Evolutionary conservation across 2,888 invertebrate species (phyloP).

Genomic region (Xestobium rufovillosum): DNA sequence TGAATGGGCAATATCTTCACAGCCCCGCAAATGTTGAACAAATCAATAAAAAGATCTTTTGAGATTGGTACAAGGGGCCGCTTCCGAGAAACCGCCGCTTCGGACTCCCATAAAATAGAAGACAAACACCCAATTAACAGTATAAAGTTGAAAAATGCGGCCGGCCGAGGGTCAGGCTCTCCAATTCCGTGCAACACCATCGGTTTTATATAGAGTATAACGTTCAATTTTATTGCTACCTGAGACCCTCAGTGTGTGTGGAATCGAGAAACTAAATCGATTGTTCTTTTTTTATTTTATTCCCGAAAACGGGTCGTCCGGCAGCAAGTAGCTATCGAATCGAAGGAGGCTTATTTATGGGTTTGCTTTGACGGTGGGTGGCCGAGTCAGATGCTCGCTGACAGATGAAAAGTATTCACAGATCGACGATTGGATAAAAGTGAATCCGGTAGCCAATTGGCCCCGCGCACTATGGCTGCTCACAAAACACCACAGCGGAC

Average conservation of each 20-base stretch:
- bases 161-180: background rate
- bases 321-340: conserved; percentile 30
- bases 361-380: conserved; percentile 42
- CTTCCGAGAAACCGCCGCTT: conserved; percentile 3
- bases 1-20: too few species aligned
- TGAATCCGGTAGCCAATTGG: conserved; percentile 45
- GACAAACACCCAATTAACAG: conserved; percentile 36
- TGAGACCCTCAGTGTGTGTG: background rate
- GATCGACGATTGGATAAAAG: conserved; percentile 45
- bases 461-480: conserved; percentile 36
- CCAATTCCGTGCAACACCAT: conserved; percentile 1
- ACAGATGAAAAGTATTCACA: conserved; percentile 46
- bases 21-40: too few species aligned
- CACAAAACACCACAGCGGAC: conserved; percentile 24
- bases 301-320: conserved; percentile 34
- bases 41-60: too few species aligned
- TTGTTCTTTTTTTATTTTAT: conserved; percentile 35
- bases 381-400: conserved; percentile 38
- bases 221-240: background rate
- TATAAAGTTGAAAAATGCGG: conserved; percentile 28
- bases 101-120: conserved; percentile 29
- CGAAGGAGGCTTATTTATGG: conserved; percentile 42
- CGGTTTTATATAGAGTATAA: too few species aligned
- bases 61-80: too few species aligned
- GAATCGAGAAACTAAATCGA: conserved; percentile 14